Evolutionary conservation across 35 echinoderm and acorn worm species (phyloP), one percentile per base, ranked within the genome.

Genomic region (Diadema setosum): DNA sequence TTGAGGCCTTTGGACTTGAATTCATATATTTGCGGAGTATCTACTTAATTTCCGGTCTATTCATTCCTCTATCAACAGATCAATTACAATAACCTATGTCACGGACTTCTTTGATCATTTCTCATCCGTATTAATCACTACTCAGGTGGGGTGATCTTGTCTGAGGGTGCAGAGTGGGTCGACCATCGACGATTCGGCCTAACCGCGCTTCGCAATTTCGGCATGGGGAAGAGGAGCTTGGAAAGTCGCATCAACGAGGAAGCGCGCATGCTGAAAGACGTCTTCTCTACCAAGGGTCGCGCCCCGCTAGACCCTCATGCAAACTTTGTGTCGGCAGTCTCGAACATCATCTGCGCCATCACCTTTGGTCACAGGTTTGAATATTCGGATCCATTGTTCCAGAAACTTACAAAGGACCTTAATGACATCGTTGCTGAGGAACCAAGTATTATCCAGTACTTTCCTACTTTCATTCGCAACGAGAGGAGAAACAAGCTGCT

Each of bases 341-440:
- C 91, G 3, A 93, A 93, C 41, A 83, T 93, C 12, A 88, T 93
- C 23, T 93, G 91, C 59, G 44, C 42, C 15, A 88, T 93, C 74
- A 88, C 21, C 16, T 87, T 93, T 69, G 91, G 91, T 5, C 80
- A 58, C 61, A 67, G 84, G 20, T 93, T 82, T 27, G 70, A 93
- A 26, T 88, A 88, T 42, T 33, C 45, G 14, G 85, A 93, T 39
- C 39, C 30, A 55, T 14, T 49, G 0, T 93, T 93, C 43, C 49
- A 83, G 30, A 49, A 6, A 9, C 60, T 81, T 49, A 26, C 82
- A 14, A 12, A 45, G 2, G 30, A 29, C 16, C 36, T 93, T 4
- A 43, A 46, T 42, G 46, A 20, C 0, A 23, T 86, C 24, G 59
- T 76, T 29, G 27, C 20, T 39, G 14, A 29, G 29, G 16, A 78